A percentile compares a stretch with the other conserved stretches of the same genome.
Conservation (phyloP, 2,888 invertebrate species). For the Tiliacea citrago region DNA sequence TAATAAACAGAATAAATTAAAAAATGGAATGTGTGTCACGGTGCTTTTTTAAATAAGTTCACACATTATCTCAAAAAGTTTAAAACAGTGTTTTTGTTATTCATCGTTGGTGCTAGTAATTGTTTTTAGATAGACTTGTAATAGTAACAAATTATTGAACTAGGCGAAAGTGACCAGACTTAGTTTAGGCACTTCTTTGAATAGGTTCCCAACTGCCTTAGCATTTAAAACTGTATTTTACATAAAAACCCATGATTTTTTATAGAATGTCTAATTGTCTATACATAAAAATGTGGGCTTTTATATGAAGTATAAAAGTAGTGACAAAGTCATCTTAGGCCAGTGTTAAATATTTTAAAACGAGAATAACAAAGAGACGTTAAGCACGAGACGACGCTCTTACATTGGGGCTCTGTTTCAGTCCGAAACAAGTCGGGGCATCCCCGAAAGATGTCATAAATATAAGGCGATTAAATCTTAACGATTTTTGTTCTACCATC, state of each 20-base stretch:
- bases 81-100: constrained; percentile 53
- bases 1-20: no score
- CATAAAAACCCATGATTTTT: constrained; percentile 8
- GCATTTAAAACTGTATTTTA: constrained; percentile 34
- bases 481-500: not conserved
- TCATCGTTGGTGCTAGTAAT: constrained; percentile 67
- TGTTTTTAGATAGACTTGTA: constrained; percentile 57
- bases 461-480: not conserved
- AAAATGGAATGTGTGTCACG: constrained; percentile 41
- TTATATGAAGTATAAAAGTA: constrained; percentile 1
- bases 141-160: constrained; percentile 53
- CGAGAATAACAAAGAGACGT: not conserved
- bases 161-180: constrained; percentile 5
- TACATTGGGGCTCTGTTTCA: no score
- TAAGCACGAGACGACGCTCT: no score
- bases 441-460: not conserved
- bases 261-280: not conserved
- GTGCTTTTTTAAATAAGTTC: constrained; percentile 49
- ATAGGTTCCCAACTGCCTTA: constrained; percentile 33
- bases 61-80: constrained; percentile 38
- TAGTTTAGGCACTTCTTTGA: constrained; percentile 16
- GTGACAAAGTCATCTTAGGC: constrained; percentile 21
- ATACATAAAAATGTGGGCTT: not conserved
- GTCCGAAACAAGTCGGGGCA: no score
- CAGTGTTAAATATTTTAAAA: constrained; percentile 10